Base-by-base conservation (phyloP, 2,888 invertebrate genomes). In the Dichetophora obliterata region DNA sequence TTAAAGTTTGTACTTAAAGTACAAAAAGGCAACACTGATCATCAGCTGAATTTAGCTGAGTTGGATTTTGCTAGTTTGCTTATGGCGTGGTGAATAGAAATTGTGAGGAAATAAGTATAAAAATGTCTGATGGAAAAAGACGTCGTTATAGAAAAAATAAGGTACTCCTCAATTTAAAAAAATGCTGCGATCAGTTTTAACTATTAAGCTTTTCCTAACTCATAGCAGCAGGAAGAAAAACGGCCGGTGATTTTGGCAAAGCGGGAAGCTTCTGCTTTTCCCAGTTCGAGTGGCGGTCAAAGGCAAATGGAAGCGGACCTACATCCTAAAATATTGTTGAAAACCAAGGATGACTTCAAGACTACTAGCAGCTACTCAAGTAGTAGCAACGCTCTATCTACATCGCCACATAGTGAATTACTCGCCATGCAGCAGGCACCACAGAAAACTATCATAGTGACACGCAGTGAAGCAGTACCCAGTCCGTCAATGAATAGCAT, bases 261-360 rank as follows among this genome's bases (percentile, higher is more conserved):
- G 63, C 83, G 86, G 11, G 87, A 87, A 76, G 79, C 16, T 5
- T 52, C 19, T 4, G 74, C 52, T 11, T 57, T 59, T 37, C 54
- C 52, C 31, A 31, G 31, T 34, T 31, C 50, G 27, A 54, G 66
- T 52, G 74, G 65, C 50, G 52, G 34, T 37, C 59, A 57, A 43
- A 71, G 57, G 37, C 71, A 65, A 54, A n/a, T 75, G 78, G 69
- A 78, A 65, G 5, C 72, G 19, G 75, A 82, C 6, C 78, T 86
- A 9, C 89, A 88, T 76, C 89, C 88, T 3, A 89, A 89, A 81
- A 88, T 89, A 66, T 77, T 89, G 31, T 76, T 88, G 6, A 89
- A 89, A 80, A 82, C 84, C 5, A 88, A 86, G 75, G 76, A 79
- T 9, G 75, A 81, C 31, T 24, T 65, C 0, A 22, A 5, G 65